phyloP scores from a whole-genome alignment of 2,113 vertebrate genomes.

The Felis chaus region DNA sequence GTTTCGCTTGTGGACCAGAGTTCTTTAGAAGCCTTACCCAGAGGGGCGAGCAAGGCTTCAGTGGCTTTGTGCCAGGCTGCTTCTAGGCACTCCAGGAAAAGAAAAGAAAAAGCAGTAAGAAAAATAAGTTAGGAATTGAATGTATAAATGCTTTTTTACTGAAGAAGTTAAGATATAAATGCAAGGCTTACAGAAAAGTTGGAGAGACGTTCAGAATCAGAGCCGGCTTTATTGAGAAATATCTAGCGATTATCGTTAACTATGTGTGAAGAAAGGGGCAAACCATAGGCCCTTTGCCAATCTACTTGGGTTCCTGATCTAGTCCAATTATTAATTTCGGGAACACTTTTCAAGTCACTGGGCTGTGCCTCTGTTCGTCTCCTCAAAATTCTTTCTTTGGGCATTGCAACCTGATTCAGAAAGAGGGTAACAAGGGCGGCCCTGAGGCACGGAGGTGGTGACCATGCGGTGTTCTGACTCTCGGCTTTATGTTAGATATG shows the following conservation, averaged over 20 bases:
- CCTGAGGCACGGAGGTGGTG: neutral
- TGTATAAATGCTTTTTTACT: neutral
- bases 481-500: neutral
- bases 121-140: neutral
- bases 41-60: neutral
- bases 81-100: conserved; percentile 41
- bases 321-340: neutral
- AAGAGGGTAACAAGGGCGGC: neutral
- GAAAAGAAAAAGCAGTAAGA: neutral
- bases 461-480: neutral
- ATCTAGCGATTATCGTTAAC: neutral
- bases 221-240: neutral
- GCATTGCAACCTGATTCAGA: neutral
- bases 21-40: neutral
- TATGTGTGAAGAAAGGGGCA: neutral
- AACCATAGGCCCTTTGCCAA: neutral
- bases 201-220: neutral
- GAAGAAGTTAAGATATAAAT: neutral
- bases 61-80: neutral
- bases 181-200: neutral
- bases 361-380: neutral
- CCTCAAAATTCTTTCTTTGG: neutral
- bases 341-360: neutral
- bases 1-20: conserved; percentile 90
- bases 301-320: neutral